Conservation (phyloP, 2,888 invertebrate species). For the Tachina lurida region DNA sequence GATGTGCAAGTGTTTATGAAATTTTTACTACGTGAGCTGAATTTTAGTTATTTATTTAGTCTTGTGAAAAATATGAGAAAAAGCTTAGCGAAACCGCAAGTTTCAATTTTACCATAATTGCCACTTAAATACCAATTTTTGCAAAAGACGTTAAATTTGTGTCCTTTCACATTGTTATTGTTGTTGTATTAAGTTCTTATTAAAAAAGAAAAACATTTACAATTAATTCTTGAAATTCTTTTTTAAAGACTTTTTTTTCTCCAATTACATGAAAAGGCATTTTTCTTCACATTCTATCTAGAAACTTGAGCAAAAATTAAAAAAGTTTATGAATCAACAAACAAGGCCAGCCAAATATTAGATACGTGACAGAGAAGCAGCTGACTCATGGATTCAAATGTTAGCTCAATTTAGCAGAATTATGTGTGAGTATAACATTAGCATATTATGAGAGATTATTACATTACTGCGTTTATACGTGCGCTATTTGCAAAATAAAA, state of each 20-base stretch:
- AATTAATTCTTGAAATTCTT: too few relatives aligned
- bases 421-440: too few relatives aligned
- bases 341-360: too few relatives aligned
- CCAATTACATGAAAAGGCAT: background rate
- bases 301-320: too few relatives aligned
- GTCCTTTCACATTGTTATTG: background rate
- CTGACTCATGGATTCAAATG: too few relatives aligned
- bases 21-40: conserved; percentile 62
- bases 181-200: background rate
- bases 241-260: background rate
- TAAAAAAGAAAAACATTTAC: too few relatives aligned
- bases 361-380: too few relatives aligned
- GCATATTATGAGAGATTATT: too few relatives aligned
- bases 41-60: conserved; percentile 21
- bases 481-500: too few relatives aligned
- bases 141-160: conserved; percentile 1
- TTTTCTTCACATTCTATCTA: background rate
- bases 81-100: background rate
- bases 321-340: too few relatives aligned
- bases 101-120: conserved; percentile 26
- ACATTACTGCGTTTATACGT: too few relatives aligned
- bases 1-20: conserved; percentile 58
- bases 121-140: conserved; percentile 4
- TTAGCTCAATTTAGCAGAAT: too few relatives aligned
- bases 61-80: background rate